A percentile compares a stretch with the other conserved stretches of the same genome.
Evolutionary conservation across 2,888 invertebrate genomes (phyloP).

Genomic region (Chaitophorus viminalis): DNA sequence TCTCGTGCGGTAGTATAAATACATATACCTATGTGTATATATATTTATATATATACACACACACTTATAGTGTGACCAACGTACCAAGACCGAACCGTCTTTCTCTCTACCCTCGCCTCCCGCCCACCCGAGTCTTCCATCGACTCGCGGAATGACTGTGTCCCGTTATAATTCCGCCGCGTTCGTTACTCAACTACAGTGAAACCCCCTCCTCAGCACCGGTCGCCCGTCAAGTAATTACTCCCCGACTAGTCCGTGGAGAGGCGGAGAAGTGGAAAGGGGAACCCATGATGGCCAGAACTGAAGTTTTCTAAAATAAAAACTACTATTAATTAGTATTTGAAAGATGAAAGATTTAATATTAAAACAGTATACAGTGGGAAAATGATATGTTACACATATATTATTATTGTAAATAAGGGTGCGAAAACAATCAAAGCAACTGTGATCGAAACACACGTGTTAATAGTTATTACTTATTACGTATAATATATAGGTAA

Average conservation of each 20-base stretch:
- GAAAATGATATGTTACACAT: no score
- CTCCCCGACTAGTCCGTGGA: background rate
- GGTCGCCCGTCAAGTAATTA: background rate
- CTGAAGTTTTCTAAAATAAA: no score
- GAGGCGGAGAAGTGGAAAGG: no score
- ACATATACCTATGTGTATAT: background rate
- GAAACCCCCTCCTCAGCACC: background rate
- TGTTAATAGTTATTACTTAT: no score
- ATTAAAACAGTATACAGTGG: no score
- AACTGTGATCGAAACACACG: no score
- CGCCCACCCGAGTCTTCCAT: background rate
- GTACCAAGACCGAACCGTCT: slow-evolving; percentile 36
- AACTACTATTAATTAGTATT: no score
- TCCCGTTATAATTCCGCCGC: slow-evolving; percentile 40
- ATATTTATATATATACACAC: background rate
- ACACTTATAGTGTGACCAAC: slow-evolving; percentile 36
- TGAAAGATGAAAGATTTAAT: no score
- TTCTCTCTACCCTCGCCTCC: slow-evolving; percentile 2
- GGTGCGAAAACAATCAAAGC: no score
- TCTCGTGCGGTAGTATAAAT: background rate
- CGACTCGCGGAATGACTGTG: background rate
- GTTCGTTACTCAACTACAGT: background rate
- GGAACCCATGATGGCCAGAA: no score
- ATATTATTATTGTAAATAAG: no score
- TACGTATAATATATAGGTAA: no score